Evolutionary conservation across 2,797 vertebrate species (phyloP), one percentile per base, ranked within the genome.

Genomic region (Moxostoma hubbsi): DNA sequence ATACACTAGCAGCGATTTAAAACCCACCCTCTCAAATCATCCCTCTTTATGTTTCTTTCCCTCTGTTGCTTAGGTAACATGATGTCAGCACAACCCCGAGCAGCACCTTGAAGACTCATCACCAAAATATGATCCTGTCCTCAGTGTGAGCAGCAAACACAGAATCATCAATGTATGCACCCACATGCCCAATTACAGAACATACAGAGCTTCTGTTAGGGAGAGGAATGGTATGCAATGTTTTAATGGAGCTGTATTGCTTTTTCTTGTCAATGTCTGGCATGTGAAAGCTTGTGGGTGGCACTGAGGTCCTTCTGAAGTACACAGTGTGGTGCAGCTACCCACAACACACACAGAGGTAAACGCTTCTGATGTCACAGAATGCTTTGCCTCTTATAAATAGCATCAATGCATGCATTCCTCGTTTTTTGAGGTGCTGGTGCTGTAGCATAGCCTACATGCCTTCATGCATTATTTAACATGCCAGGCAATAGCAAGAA

Each of bases 41-140:
- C 57, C 69, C 71, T 67, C 50, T 67, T 57, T 71, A 73, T 36
- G 45, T 71, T 62, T 77, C 78, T 80, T 59, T 72, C 64, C 54
- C 79, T 54, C 82, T 83, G 84, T 85, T 85, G 84, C 84, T 85
- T 85, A 83, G 84, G 84, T 85, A 85, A 85, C 84, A 64, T 80
- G 77, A 81, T 83, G 84, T 82, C 82, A 84, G 73, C 36, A 9
- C 70, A 67, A 70, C 84, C 73, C 77, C 77, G 77, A 50, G 77
- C 59, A 61, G 79, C 81, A 83, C 79, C 84, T 81, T 72, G 69
- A 66, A 79, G 64, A 71, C 46, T 75, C 58, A 78, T 61, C 75
- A 53, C 51, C 66, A 64, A 66, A 82, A 71, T 50, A 67, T 74
- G 51, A 69, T 65, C 49, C 65, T 47, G 57, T 82, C 72, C 64